Conservation (phyloP, 2,888 invertebrate genomes). For the Cryptus armator region DNA sequence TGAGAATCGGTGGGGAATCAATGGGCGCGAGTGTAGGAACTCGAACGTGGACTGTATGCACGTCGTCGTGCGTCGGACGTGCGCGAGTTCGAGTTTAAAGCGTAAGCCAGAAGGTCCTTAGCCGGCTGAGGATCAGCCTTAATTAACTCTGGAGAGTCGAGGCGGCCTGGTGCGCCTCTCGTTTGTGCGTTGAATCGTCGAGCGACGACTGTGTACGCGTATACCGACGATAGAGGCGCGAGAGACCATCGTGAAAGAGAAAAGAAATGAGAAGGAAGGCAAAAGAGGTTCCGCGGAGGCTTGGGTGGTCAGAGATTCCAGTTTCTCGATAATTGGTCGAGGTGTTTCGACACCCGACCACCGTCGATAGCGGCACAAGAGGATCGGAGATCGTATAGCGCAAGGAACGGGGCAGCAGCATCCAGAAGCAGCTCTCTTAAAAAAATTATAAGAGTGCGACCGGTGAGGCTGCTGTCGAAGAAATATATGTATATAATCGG, state of each 20-base stretch:
- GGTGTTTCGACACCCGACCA: constrained; percentile 85
- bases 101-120: constrained; percentile 77
- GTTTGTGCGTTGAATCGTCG: constrained; percentile 74
- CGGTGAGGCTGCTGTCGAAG: constrained; percentile 30
- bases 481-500: constrained; percentile 34
- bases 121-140: constrained; percentile 71
- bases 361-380: constrained; percentile 72
- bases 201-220: constrained; percentile 70
- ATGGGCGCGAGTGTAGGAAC: constrained; percentile 5
- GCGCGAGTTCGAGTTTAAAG: constrained; percentile 66
- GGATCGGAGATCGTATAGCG: constrained; percentile 31
- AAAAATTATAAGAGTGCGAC: constrained; percentile 33
- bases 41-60: constrained; percentile 28
- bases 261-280: constrained; percentile 57
- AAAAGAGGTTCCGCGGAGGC: constrained; percentile 66
- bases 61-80: constrained; percentile 56
- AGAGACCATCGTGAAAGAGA: constrained; percentile 44
- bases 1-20: constrained; percentile 26
- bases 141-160: constrained; percentile 70
- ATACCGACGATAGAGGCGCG: constrained; percentile 49
- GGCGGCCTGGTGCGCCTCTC: constrained; percentile 58
- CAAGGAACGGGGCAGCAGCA: constrained; percentile 8
- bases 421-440: constrained; percentile 58
- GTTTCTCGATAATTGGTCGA: constrained; percentile 85
- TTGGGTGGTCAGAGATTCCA: constrained; percentile 81